phyloP scores from a whole-genome alignment of 23 tunicate species.

The Halocynthia roretzi region DNA sequence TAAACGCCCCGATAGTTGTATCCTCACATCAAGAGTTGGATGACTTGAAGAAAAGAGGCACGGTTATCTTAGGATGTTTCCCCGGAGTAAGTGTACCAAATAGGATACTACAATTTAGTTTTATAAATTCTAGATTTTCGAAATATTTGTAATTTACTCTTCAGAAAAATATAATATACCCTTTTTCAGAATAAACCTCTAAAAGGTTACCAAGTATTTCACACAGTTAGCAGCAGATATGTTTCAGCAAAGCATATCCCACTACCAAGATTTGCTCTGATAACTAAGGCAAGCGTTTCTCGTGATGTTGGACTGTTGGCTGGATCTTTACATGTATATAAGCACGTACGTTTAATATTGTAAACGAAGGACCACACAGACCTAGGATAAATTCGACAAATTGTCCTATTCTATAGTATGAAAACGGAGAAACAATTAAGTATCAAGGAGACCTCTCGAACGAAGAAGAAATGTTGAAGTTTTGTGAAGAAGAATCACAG shows the following conservation, averaged over 20 bases:
- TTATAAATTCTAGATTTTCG: neutral
- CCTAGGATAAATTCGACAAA: neutral
- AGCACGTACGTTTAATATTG: slow-evolving; percentile 23
- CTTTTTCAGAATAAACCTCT: slow-evolving; percentile 50
- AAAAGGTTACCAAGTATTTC: slow-evolving; percentile 42
- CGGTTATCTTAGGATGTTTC: slow-evolving; percentile 66
- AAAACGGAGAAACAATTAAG: slow-evolving; percentile 40
- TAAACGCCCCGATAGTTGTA: slow-evolving; percentile 61
- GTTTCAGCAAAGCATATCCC: slow-evolving; percentile 60
- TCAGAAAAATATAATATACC: neutral
- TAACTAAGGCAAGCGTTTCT: slow-evolving; percentile 49
- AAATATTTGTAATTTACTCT: neutral
- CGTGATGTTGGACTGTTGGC: slow-evolving; percentile 37
- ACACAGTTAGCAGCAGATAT: slow-evolving; percentile 56
- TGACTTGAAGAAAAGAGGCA: slow-evolving; percentile 22
- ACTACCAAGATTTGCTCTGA: slow-evolving; percentile 76
- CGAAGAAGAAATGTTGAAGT: slow-evolving; percentile 38
- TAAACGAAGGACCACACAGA: neutral
- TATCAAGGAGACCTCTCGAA: slow-evolving; percentile 45
- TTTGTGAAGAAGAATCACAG: slow-evolving; percentile 50
- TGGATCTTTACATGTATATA: slow-evolving; percentile 40
- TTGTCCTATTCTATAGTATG: slow-evolving; percentile 37
- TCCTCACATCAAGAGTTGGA: slow-evolving; percentile 43
- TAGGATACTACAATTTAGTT: neutral
- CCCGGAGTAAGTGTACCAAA: slow-evolving; percentile 43